These are phyloP conservation scores for Vulpes lagopus DNA, from an alignment of 2,113 vertebrate species.

Conservation along the genomic window DNA sequence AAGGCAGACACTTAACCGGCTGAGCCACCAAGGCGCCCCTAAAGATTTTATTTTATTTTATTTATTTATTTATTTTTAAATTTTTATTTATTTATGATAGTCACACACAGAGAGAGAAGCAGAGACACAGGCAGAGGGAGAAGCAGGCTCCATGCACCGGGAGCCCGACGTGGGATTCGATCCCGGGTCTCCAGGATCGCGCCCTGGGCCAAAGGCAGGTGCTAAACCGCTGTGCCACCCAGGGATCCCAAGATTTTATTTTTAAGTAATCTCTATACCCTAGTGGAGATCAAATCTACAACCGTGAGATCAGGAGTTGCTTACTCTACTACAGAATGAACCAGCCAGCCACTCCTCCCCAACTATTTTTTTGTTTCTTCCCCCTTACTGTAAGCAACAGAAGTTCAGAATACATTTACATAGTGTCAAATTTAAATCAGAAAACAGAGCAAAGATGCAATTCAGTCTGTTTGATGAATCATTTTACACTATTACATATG, in stretches of 20 bases:
- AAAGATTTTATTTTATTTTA: background rate
- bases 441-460: constrained; percentile 33
- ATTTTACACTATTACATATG: constrained; percentile 42
- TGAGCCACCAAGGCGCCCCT: too few species aligned
- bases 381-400: constrained; percentile 24
- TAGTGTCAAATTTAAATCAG: constrained; percentile 9
- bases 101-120: too few species aligned
- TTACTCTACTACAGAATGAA: background rate
- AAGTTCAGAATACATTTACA: constrained; percentile 57
- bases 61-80: too few species aligned
- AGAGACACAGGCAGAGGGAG: too few species aligned
- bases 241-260: background rate
- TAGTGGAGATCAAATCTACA: background rate
- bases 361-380: background rate
- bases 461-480: constrained; percentile 34
- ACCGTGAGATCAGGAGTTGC: background rate
- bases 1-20: too few species aligned
- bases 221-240: too few species aligned
- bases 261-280: background rate
- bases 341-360: background rate
- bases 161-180: too few species aligned
- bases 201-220: too few species aligned
- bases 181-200: too few species aligned
- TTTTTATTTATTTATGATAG: too few species aligned
- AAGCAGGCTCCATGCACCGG: too few species aligned